These are phyloP conservation scores for Conger conger DNA, from an alignment of 2,113 vertebrate genomes.

Conservation along the genomic window DNA sequence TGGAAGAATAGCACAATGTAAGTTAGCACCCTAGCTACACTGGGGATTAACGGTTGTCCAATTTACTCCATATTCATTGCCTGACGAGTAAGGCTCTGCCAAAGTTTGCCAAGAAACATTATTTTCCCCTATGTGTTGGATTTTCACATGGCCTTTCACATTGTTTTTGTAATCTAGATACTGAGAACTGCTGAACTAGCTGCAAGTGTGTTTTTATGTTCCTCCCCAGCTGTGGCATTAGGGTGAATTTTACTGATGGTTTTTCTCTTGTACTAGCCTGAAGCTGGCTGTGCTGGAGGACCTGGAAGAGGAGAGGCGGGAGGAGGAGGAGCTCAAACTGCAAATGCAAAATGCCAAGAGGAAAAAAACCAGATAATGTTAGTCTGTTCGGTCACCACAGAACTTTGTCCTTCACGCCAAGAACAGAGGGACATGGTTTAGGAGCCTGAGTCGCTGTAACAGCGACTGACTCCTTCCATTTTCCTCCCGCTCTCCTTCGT, in stretches of 20 bases:
- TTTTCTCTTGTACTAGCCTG: constrained; percentile 66
- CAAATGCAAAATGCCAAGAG: constrained; percentile 72
- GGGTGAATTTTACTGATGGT: not conserved
- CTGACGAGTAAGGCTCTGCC: too few species aligned
- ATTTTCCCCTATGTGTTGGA: too few species aligned
- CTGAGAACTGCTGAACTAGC: too few species aligned
- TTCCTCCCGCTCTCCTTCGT: constrained; percentile 41
- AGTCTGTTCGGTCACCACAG: not conserved
- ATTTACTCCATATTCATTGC: not conserved
- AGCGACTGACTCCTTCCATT: constrained; percentile 24
- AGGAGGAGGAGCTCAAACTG: constrained; percentile 78
- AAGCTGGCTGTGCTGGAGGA: constrained; percentile 86
- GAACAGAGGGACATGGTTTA: not conserved
- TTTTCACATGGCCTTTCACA: too few species aligned
- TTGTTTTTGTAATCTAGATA: too few species aligned
- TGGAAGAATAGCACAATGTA: not conserved
- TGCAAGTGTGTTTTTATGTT: too few species aligned
- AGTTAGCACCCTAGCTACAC: not conserved
- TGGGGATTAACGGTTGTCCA: not conserved
- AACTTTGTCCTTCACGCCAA: not conserved
- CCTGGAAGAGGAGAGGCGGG: constrained; percentile 80
- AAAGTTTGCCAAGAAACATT: too few species aligned
- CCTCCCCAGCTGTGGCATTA: too few species aligned
- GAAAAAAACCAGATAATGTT: constrained; percentile 69
- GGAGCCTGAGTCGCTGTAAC: constrained; percentile 23